phyloP scores from a whole-genome alignment of 2,113 vertebrate species.

The Oenanthe melanoleuca region DNA sequence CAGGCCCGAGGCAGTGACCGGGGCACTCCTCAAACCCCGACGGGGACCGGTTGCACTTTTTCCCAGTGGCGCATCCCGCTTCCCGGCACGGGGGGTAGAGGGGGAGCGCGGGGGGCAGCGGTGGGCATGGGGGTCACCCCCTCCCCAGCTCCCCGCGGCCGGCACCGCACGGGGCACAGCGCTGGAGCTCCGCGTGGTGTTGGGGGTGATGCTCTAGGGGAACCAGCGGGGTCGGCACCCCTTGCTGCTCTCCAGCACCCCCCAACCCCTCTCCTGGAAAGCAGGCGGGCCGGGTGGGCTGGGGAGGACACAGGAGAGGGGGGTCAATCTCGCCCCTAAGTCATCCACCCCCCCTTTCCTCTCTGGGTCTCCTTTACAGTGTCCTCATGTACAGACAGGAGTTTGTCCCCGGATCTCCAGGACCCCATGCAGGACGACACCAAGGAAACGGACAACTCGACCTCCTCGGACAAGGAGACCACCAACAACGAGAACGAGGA shows the following conservation, averaged over 20 bases:
- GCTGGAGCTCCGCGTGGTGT: neutral
- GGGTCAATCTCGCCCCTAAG: neutral
- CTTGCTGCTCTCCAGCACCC: neutral
- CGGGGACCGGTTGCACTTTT: neutral
- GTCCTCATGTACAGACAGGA: slow-evolving; percentile 97
- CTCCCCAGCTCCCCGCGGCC: neutral
- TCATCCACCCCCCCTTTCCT: slow-evolving; percentile 1
- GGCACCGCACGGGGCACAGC: rapidly evolving
- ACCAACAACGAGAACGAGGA: slow-evolving; percentile 97
- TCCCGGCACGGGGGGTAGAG: neutral
- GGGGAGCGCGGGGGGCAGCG: neutral
- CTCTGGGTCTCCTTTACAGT: slow-evolving; percentile 78
- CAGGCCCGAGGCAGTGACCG: neutral
- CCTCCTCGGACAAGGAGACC: slow-evolving; percentile 96
- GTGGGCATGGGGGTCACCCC: neutral
- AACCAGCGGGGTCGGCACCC: neutral
- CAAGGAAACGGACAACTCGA: slow-evolving; percentile 97
- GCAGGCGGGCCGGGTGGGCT: neutral
- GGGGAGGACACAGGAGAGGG: neutral
- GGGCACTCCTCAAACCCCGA: neutral
- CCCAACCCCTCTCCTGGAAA: neutral
- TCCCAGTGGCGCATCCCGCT: neutral
- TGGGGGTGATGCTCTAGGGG: neutral
- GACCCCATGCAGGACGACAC: slow-evolving; percentile 92
- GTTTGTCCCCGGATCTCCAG: slow-evolving; percentile 95